Percentiles rank a stretch among this genome's conserved stretches.
Evolutionary conservation across 2,888 invertebrate genomes (phyloP).

Genomic region (Campoplex nolae): DNA sequence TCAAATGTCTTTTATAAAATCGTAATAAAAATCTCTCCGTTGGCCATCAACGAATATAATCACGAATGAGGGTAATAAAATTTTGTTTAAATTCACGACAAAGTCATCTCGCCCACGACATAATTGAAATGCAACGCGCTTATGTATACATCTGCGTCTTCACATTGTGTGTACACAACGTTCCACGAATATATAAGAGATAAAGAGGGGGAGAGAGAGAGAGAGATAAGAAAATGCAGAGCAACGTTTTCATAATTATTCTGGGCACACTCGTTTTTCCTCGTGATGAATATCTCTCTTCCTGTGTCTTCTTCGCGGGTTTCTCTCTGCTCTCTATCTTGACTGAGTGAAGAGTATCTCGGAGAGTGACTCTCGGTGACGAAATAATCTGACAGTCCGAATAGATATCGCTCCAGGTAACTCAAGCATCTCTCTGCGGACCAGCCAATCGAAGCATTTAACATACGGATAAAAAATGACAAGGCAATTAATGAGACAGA

Average conservation of each 20-base stretch:
- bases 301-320: neutral
- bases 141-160: neutral
- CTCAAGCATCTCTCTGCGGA: slow-evolving; percentile 23
- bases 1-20: neutral
- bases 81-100: slow-evolving; percentile 5
- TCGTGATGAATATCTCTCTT: slow-evolving; percentile 42
- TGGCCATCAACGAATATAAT: neutral
- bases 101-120: slow-evolving; percentile 31
- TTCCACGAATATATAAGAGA: slow-evolving; percentile 7
- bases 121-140: slow-evolving; percentile 36
- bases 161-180: neutral
- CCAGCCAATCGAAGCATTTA: slow-evolving; percentile 49
- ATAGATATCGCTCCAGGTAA: neutral
- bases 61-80: slow-evolving; percentile 17
- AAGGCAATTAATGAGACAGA: slow-evolving; percentile 32
- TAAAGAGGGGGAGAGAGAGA: neutral
- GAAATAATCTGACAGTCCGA: slow-evolving; percentile 49
- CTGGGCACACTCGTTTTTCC: slow-evolving; percentile 48
- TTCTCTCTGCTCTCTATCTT: neutral
- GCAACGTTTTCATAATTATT: slow-evolving; percentile 57
- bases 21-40: slow-evolving; percentile 6
- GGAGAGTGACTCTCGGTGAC: slow-evolving; percentile 31
- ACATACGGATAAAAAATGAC: slow-evolving; percentile 3
- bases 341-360: neutral
- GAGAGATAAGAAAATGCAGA: slow-evolving; percentile 27